Evolutionary conservation across 2,888 invertebrate genomes (phyloP).

Genomic region (Eupithecia centaureata): DNA sequence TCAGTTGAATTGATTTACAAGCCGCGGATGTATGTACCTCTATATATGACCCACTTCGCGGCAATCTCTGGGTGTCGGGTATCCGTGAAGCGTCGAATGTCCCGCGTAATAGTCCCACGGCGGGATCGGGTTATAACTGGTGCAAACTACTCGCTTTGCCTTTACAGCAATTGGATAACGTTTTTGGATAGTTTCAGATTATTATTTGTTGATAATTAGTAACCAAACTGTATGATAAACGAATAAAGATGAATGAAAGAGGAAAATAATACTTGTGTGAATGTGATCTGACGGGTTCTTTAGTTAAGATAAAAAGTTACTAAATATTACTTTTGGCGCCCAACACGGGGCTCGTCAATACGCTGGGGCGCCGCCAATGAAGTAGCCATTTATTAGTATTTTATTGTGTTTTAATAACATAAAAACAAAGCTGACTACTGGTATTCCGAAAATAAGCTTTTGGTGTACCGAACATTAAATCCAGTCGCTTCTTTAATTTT

Average conservation of each 20-base stretch:
- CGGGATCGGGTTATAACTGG: conserved; percentile 18
- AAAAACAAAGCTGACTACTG: neutral
- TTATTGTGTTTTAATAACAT: neutral
- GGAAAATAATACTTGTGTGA: too few relatives aligned
- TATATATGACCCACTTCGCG: neutral
- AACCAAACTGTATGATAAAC: neutral
- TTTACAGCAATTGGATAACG: neutral
- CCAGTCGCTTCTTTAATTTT: neutral
- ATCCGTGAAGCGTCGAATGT: conserved; percentile 17
- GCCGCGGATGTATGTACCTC: neutral
- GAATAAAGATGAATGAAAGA: too few relatives aligned
- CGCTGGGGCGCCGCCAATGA: neutral
- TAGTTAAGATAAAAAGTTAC: too few relatives aligned
- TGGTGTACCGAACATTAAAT: too few relatives aligned
- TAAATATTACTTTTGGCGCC: neutral
- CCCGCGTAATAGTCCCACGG: conserved; percentile 20
- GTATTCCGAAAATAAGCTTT: neutral
- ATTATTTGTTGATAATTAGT: neutral
- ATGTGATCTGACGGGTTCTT: too few relatives aligned
- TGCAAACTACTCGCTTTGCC: conserved; percentile 15
- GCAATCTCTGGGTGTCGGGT: conserved; percentile 16
- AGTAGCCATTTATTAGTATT: neutral
- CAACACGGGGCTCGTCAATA: neutral
- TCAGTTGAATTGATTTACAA: conserved; percentile 16
- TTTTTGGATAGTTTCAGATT: neutral